Percentiles rank a stretch among this genome's conserved stretches.
Evolutionary conservation across 2,797 vertebrate species (phyloP).

Genomic region (Sphaeramia orbicularis): DNA sequence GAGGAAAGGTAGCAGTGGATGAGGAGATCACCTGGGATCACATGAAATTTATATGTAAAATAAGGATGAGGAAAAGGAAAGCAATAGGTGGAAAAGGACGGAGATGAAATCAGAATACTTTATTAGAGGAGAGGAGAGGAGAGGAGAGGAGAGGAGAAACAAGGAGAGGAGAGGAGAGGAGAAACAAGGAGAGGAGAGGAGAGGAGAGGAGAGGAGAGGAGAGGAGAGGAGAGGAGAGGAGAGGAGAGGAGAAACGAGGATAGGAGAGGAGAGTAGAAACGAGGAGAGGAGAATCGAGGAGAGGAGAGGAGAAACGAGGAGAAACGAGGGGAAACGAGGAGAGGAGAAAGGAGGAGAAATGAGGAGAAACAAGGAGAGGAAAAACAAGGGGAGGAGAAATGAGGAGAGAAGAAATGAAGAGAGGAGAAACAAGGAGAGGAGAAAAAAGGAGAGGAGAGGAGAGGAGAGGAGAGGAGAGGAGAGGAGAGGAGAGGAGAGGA

Average conservation of each 20-base stretch:
- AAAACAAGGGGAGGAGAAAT: not conserved
- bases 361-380: too few species aligned
- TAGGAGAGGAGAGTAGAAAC: not conserved
- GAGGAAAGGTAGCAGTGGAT: not conserved
- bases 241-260: not conserved
- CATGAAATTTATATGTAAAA: constrained; percentile 30
- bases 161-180: not conserved
- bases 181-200: not conserved
- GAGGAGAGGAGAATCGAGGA: too few species aligned
- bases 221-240: too few species aligned
- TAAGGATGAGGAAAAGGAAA: not conserved
- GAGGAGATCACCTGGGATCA: constrained; percentile 28
- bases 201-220: too few species aligned
- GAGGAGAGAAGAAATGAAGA: too few species aligned
- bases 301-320: not conserved
- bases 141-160: too few species aligned
- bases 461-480: too few species aligned
- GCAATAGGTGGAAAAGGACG: constrained; percentile 5
- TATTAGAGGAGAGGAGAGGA: too few species aligned
- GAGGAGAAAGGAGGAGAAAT: not conserved
- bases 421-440: too few species aligned
- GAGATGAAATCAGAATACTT: not conserved
- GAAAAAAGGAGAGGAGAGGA: too few species aligned
- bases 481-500: not conserved
- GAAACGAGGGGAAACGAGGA: not conserved